Percentiles rank a stretch among this genome's conserved stretches.
Conservation (phyloP, 1,140 invertebrate genomes). For the Lepidurus apus region DNA sequence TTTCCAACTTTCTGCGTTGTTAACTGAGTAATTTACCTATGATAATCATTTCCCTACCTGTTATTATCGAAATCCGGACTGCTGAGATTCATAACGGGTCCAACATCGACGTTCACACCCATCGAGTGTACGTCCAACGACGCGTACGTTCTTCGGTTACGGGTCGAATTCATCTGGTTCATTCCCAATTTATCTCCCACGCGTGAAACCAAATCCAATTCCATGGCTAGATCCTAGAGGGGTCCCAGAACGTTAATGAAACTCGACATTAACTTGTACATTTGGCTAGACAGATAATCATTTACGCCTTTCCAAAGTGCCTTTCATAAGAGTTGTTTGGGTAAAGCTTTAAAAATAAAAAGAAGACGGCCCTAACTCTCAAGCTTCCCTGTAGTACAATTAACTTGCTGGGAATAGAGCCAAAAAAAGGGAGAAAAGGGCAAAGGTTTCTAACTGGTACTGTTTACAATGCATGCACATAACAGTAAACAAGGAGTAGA, state of each 20-base stretch:
- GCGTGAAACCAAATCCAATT: conserved; percentile 28
- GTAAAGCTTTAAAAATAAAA: too few relatives aligned
- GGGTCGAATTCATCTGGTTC: conserved; percentile 41
- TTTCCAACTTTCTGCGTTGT: too few relatives aligned
- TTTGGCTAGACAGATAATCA: conserved; percentile 3
- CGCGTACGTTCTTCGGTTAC: conserved; percentile 57
- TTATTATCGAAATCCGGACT: conserved; percentile 40
- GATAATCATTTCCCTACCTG: conserved; percentile 32
- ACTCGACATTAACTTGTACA: neutral
- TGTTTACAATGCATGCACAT: neutral
- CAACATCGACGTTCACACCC: conserved; percentile 62
- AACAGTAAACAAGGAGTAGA: neutral
- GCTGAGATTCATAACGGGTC: conserved; percentile 49
- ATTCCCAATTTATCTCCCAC: conserved; percentile 9
- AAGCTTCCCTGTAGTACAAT: too few relatives aligned
- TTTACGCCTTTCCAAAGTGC: neutral
- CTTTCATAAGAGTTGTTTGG: neutral
- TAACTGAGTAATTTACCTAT: neutral
- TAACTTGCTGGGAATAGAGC: too few relatives aligned
- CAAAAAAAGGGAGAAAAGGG: too few relatives aligned
- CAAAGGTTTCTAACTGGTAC: too few relatives aligned
- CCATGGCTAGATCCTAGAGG: conserved; percentile 27
- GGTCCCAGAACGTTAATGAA: neutral
- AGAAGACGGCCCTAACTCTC: too few relatives aligned
- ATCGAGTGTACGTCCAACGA: conserved; percentile 60